Conservation (phyloP, 2,888 invertebrate species). For the Coenonympha glycerion region DNA sequence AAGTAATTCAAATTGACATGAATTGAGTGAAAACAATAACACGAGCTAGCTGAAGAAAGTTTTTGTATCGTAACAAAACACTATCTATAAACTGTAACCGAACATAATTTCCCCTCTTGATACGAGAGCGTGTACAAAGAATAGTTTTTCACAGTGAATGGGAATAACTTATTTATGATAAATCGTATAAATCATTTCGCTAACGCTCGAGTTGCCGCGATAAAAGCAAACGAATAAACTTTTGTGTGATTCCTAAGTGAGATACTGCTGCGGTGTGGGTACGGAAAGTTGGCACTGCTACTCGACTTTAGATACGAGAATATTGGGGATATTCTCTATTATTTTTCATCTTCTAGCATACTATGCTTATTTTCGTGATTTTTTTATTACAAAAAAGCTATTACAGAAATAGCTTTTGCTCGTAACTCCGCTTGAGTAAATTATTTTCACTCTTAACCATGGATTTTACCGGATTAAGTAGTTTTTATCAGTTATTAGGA, state of each 20-base stretch:
- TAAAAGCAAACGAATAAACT: slow-evolving; percentile 72
- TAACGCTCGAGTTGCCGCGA: slow-evolving; percentile 60
- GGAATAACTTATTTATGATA: slow-evolving; percentile 73
- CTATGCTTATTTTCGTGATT: too few species aligned
- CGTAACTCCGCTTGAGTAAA: too few species aligned
- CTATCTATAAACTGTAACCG: background rate
- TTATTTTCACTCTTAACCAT: too few species aligned
- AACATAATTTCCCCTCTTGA: slow-evolving; percentile 38
- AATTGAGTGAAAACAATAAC: background rate
- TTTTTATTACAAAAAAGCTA: too few species aligned
- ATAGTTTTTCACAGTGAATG: slow-evolving; percentile 62
- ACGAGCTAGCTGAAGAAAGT: background rate
- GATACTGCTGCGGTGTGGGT: slow-evolving; percentile 50
- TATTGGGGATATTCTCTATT: slow-evolving; percentile 24
- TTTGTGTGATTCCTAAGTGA: slow-evolving; percentile 65
- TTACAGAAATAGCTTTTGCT: too few species aligned
- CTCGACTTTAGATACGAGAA: slow-evolving; percentile 16
- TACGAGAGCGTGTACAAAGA: slow-evolving; percentile 34
- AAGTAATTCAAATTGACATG: background rate
- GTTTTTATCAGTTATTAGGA: too few species aligned
- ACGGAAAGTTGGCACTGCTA: slow-evolving; percentile 28
- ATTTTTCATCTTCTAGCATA: background rate
- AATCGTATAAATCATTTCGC: slow-evolving; percentile 72
- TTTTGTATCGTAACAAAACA: background rate
- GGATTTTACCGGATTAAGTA: too few species aligned